Base-by-base conservation (phyloP, 2,797 vertebrate species). In the Tolypeutes matacus region DNA sequence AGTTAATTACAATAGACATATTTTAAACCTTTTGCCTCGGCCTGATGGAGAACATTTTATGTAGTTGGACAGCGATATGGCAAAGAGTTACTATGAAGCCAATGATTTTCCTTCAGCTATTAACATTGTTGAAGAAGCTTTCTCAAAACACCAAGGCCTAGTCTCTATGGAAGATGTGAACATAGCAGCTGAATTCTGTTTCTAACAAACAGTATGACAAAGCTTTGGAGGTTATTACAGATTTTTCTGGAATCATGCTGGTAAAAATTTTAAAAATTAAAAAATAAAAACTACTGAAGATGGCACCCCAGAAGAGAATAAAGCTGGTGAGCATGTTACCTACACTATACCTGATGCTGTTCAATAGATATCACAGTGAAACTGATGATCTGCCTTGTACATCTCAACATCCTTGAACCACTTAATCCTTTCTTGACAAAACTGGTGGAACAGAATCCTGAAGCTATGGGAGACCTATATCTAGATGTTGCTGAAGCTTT, bases 61-160 rank as follows among this genome's bases (percentile, higher is more conserved):
- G 99, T 99, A 99, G 95, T 97, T 99, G 90, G 99, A 99, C 42
- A 99, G 99, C 88, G 99, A 99, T 98, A 99, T 99, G 99, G 99
- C 99, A 93, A 99, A 99, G 99, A 99, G 99, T 98, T 99, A 99
- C 86, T 99, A 99, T 23, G 99, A 99, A 98, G 99, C 99, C 92
- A 99, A 98, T 31, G 99, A 99, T 95, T 98, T 99, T 89, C 85
- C 98, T 2, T 99, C 99, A 21, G 99, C 99, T 80, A 99, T 99
- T 85, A 99, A 99, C 18, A 99, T 99, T 78, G 98, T 99, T 42
- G 99, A 99, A 91, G 99, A 99, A 96, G 99, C 99, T 46, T 99
- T 99, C 96, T 94, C 84, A 3, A 99, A 99, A 60, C 99, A 99
- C 97, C 99, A 99, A 9, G 97, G 96, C 95, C 98, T 99, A 11